Evolutionary conservation across 2,113 vertebrate species (phyloP).

Genomic region (Baryphthengus martii): DNA sequence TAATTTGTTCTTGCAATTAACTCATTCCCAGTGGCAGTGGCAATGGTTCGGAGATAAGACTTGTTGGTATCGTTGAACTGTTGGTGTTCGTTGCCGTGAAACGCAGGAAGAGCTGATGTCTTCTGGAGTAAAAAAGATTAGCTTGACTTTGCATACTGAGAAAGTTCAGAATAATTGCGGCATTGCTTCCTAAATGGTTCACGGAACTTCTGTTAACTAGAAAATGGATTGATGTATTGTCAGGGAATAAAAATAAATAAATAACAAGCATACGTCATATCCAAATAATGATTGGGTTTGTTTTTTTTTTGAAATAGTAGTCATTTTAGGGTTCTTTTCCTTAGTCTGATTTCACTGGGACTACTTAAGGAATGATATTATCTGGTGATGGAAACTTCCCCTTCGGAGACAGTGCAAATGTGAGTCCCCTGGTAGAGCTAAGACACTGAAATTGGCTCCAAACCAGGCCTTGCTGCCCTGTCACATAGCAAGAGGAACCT

Average conservation of each 20-base stretch:
- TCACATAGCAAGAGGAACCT: background rate
- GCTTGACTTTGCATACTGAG: background rate
- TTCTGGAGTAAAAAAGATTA: background rate
- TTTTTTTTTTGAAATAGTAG: background rate
- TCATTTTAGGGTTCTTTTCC: background rate
- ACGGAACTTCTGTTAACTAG: background rate
- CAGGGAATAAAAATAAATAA: background rate
- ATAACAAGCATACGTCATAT: background rate
- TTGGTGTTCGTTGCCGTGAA: slow-evolving; percentile 3
- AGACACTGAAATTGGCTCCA: background rate
- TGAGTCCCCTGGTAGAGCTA: background rate
- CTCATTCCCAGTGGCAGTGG: slow-evolving; percentile 27
- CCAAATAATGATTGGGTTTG: background rate
- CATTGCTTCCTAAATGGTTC: background rate
- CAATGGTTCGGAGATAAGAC: background rate
- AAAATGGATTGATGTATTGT: background rate
- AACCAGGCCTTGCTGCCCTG: background rate
- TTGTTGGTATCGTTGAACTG: background rate
- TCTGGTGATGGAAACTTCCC: background rate
- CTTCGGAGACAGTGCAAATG: background rate
- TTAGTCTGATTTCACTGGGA: background rate
- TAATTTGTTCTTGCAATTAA: slow-evolving; percentile 51
- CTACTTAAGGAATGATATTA: background rate
- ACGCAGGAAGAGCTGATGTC: background rate
- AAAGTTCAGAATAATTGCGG: background rate